These are phyloP conservation scores for Alces alces DNA, from an alignment of 2,113 vertebrate species.

Conservation along the genomic window DNA sequence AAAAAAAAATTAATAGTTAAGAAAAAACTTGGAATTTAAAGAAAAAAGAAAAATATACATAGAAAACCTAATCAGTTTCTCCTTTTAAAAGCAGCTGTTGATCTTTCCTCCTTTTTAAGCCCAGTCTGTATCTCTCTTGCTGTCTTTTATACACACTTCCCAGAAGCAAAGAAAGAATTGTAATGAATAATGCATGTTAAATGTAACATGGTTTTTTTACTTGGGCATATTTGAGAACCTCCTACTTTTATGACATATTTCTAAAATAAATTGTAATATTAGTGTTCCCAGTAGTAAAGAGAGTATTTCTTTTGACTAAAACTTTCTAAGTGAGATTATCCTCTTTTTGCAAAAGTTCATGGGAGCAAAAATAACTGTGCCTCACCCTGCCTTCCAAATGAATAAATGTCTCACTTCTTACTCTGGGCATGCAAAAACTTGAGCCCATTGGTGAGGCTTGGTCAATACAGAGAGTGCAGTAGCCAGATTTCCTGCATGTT, in stretches of 20 bases:
- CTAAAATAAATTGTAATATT: neutral
- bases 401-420: slow-evolving; percentile 60
- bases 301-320: slow-evolving; percentile 1
- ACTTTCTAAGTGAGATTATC: neutral
- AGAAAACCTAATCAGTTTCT: neutral
- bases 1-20: neutral
- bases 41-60: neutral
- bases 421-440: slow-evolving; percentile 72
- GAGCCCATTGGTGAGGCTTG: slow-evolving; percentile 50
- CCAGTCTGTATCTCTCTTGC: neutral
- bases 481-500: neutral
- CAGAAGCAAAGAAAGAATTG: slow-evolving; percentile 18
- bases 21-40: neutral
- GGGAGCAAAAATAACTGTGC: slow-evolving; percentile 67
- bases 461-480: neutral
- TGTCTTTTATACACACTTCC: neutral
- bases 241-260: neutral
- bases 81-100: neutral
- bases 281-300: neutral
- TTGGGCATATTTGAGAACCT: neutral
- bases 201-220: neutral
- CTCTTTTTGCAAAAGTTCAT: slow-evolving; percentile 62
- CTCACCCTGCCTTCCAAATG: slow-evolving; percentile 61
- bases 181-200: neutral
- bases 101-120: neutral